These are phyloP conservation scores for Littorina saxatilis DNA, from an alignment of 1,140 invertebrate genomes.

Conservation along the genomic window DNA sequence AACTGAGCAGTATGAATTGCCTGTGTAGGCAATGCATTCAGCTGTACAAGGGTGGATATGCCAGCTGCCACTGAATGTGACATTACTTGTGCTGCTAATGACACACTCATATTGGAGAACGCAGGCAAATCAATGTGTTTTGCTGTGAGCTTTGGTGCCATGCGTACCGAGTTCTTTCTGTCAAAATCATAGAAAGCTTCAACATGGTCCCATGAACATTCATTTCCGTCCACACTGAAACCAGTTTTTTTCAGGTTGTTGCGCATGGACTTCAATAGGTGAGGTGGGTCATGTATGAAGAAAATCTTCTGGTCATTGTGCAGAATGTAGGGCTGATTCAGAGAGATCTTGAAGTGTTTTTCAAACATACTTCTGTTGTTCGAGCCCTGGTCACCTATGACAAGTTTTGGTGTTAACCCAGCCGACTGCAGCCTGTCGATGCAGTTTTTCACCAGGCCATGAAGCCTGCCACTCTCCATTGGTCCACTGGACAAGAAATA, in stretches of 20 bases:
- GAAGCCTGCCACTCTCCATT: neutral
- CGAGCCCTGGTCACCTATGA: neutral
- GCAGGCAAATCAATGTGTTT: neutral
- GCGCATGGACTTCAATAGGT: neutral
- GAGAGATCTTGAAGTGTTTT: neutral
- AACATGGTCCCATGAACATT: neutral
- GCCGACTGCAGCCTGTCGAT: neutral
- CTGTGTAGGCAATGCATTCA: neutral
- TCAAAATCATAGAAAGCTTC: neutral
- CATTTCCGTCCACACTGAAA: neutral
- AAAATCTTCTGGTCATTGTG: neutral
- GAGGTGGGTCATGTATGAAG: neutral
- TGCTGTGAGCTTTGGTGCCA: neutral
- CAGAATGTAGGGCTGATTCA: neutral
- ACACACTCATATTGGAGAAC: neutral
- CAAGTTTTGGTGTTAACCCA: neutral
- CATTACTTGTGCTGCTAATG: neutral
- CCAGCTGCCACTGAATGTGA: constrained; percentile 6
- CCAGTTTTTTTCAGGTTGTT: neutral
- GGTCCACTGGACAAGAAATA: neutral
- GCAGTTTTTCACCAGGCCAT: neutral
- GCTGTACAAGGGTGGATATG: neutral
- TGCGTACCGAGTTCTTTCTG: neutral
- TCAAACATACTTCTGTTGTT: neutral
- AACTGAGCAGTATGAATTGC: neutral